Base-by-base conservation (phyloP, 2,113 vertebrate species). In the Nycticebus coucang region DNA sequence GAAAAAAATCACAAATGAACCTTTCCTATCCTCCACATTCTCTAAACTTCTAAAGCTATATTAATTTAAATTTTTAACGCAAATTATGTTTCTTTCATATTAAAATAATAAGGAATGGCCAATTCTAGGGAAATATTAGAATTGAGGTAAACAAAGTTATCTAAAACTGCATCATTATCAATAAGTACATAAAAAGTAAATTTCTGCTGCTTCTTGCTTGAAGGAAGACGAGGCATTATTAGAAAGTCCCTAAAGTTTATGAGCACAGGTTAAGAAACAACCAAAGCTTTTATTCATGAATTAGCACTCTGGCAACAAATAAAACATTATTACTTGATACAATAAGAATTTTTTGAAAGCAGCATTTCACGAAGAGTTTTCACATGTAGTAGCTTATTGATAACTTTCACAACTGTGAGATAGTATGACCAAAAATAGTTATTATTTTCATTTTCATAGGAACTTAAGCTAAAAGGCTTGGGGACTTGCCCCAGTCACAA, bases 311-410 rank as follows among this genome's bases (percentile, higher is more conserved):
- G n/a, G 14, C 2, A 66, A 84, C 59, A 92, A 75, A 28, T 50
- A 55, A 45, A 92, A 95, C 37, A 22, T 2, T 14, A 89, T 62
- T 75, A 85, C 79, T 92, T 94, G 64, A 12, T 37, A 69, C 53
- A 77, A 84, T 18, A 22, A 77, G 53, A 33, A 77, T 41, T 64
- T 64, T 64, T 78, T 7, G 0, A 89, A 91, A 59, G n/a, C 2
- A 93, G 30, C 62, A 95, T 66, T 91, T 87, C 82, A 64, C 85
- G 78, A 95, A 91, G 68, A 77, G 53, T 66, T 37, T 68, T 68
- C 69, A 83, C 57, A 94, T 55, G 33, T 11, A 66, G 66, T 79
- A 59, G 59, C 22, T 87, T 93, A 92, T 0, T 64, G 13, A 53
- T 77, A 81, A 81, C 55, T 15, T 28, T 75, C 59, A 80, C 6